These are phyloP conservation scores for Sardinella longiceps DNA, from an alignment of 2,797 vertebrate species.

Conservation along the genomic window DNA sequence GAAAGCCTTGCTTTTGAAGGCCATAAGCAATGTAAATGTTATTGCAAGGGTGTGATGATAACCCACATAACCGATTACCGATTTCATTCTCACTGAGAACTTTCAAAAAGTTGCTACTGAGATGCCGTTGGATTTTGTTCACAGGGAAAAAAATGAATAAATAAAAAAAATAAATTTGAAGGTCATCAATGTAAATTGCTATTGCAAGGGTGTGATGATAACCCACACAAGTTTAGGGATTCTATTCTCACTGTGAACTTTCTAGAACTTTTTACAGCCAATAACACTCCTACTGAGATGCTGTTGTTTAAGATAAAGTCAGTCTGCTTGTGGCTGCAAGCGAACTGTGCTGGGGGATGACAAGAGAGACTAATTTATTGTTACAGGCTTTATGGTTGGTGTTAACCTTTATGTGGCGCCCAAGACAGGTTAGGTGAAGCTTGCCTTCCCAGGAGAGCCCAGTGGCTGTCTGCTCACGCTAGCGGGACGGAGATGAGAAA, in stretches of 20 bases:
- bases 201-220: neutral
- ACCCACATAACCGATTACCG: no score
- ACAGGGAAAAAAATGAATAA: no score
- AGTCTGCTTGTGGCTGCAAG: neutral
- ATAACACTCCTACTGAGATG: neutral
- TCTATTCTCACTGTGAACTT: neutral
- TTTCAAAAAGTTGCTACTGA: neutral
- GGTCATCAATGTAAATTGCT: neutral
- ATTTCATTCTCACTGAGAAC: neutral
- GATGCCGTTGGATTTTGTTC: neutral
- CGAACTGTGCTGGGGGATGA: neutral
- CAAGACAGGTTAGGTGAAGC: constrained; percentile 40
- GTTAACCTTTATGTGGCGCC: constrained; percentile 50
- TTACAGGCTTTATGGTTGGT: constrained; percentile 22
- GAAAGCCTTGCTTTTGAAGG: neutral
- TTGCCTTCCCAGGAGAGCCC: constrained; percentile 29
- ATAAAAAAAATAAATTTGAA: no score
- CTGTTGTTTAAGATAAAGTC: neutral
- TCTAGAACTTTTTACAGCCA: neutral
- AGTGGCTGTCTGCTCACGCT: constrained; percentile 39
- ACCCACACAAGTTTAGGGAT: no score
- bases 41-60: neutral
- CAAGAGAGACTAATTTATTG: constrained; percentile 36
- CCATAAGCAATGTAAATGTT: neutral
- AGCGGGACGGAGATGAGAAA: constrained; percentile 44